Conservation (phyloP, 2,888 invertebrate species). For the Epsilonema sp. region DNA sequence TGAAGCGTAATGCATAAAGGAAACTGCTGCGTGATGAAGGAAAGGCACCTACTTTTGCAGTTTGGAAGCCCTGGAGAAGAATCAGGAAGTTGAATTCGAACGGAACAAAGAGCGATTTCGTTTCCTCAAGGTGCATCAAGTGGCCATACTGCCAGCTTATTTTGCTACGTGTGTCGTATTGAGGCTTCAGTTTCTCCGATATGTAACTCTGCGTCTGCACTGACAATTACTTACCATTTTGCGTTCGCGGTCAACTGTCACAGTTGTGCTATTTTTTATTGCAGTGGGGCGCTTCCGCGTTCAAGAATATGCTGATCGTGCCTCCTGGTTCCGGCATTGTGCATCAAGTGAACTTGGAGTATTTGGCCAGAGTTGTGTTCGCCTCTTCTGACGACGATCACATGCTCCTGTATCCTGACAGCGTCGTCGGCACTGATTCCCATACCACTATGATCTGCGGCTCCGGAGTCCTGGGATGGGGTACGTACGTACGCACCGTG, state of each 20-base stretch:
- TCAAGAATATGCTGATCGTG: conserved; percentile 85
- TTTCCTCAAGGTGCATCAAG: conserved; percentile 58
- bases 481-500: too few species aligned
- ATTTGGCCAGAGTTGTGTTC: conserved; percentile 33
- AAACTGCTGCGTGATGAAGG: too few species aligned
- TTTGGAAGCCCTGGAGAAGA: conserved; percentile 70
- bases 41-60: too few species aligned
- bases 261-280: too few species aligned
- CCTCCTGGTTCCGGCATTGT: conserved; percentile 96
- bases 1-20: too few species aligned
- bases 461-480: conserved; percentile 81
- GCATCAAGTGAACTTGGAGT: conserved; percentile 81
- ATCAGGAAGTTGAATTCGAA: conserved; percentile 81
- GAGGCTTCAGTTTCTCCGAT: too few species aligned
- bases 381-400: conserved; percentile 27
- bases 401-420: conserved; percentile 57
- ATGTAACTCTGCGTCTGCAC: too few species aligned
- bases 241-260: too few species aligned
- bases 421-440: conserved; percentile 88
- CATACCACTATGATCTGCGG: conserved; percentile 99
- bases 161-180: too few species aligned
- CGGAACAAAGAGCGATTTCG: conserved; percentile 83
- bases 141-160: not conserved
- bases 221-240: too few species aligned
- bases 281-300: conserved; percentile 87